phyloP scores from a whole-genome alignment of 2,888 invertebrate genomes.

The Trachelus troglodyta region DNA sequence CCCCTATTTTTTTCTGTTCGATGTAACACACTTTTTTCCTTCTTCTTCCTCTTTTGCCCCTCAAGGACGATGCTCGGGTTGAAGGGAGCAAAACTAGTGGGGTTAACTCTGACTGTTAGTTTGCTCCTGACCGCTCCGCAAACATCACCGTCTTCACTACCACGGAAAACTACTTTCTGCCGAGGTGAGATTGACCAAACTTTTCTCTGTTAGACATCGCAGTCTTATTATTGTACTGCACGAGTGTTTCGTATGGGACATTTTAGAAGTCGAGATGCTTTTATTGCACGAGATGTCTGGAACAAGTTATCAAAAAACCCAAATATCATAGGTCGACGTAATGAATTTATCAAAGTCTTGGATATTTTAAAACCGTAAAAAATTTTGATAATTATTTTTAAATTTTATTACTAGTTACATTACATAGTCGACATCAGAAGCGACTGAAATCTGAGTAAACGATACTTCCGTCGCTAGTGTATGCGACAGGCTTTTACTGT shows the following conservation, averaged over 20 bases:
- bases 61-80: conserved; percentile 51
- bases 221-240: background rate
- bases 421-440: background rate
- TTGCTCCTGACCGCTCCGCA: conserved; percentile 44
- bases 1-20: conserved; percentile 37
- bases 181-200: conserved; percentile 7
- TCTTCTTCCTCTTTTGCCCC: conserved; percentile 25
- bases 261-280: background rate
- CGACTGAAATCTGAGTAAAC: background rate
- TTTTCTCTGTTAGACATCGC: background rate
- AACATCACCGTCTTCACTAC: conserved; percentile 16
- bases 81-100: conserved; percentile 40
- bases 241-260: background rate
- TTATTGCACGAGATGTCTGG: background rate
- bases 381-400: background rate
- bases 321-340: background rate
- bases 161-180: conserved; percentile 4
- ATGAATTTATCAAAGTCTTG: background rate
- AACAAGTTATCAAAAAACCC: background rate
- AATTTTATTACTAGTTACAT: background rate
- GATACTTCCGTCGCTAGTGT: background rate
- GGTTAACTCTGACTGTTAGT: conserved; percentile 56
- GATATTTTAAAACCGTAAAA: background rate
- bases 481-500: background rate
- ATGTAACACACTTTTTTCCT: conserved; percentile 38